Conservation (phyloP, 2,113 vertebrate species). For the Onychorhynchus coronatus region DNA sequence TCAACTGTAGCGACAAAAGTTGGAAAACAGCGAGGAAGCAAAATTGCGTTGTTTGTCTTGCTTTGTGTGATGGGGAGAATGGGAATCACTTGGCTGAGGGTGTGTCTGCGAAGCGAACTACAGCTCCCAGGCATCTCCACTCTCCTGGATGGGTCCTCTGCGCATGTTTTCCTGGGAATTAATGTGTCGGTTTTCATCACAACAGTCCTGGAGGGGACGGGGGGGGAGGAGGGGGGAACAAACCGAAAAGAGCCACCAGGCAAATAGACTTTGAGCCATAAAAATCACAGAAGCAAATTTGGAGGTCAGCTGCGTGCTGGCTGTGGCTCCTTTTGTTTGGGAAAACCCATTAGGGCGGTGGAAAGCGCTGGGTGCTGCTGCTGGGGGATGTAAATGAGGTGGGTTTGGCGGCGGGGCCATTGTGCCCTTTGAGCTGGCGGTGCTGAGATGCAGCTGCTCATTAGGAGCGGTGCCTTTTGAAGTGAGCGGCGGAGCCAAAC, state of each 20-base stretch:
- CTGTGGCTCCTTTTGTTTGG: constrained; percentile 46
- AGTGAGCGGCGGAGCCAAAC: constrained; percentile 56
- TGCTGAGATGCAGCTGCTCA: constrained; percentile 71
- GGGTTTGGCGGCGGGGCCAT: constrained; percentile 26
- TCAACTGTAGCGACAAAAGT: neutral
- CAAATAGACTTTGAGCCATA: neutral
- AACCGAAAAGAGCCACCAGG: neutral
- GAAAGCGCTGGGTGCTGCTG: constrained; percentile 26
- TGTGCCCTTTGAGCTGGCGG: constrained; percentile 16
- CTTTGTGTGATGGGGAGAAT: neutral
- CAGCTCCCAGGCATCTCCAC: neutral
- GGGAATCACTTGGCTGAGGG: neutral
- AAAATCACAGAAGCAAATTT: neutral
- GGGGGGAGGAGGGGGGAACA: no score
- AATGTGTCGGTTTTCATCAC: neutral
- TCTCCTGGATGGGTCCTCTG: neutral
- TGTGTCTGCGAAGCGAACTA: neutral
- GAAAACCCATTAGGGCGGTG: constrained; percentile 9
- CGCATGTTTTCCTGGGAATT: neutral
- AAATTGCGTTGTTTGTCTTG: neutral
- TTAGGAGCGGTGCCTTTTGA: constrained; percentile 61
- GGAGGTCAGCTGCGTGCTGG: constrained; percentile 34
- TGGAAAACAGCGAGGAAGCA: neutral
- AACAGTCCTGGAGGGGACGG: neutral
- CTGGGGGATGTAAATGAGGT: constrained; percentile 64